Evolutionary conservation across 2,888 invertebrate species (phyloP), one percentile per base, ranked within the genome.

Genomic region (Chydorus sphaericus): DNA sequence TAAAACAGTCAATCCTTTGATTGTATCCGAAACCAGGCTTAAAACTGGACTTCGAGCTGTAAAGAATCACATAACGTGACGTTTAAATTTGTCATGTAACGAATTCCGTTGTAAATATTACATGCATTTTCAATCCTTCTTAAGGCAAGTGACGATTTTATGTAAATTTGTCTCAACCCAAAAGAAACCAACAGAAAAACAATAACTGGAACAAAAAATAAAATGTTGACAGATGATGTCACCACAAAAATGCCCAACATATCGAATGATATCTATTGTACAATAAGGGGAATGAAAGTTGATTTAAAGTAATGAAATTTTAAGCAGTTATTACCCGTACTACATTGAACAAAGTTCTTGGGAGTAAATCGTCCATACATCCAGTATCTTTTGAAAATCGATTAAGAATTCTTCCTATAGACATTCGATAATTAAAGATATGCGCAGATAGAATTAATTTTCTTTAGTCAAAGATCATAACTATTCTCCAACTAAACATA

Each of bases 21-120:
- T 77, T 51, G 85, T 77, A 1, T 89, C 74, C n/a, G 85, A 85
- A 59, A 92, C 83, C 75, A 89, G 82, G 8, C 78, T 67, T 63
- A 70, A 79, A 62, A 73, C 74, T 62, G 73, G 74, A 60, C 77
- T 70, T 57, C 73, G 71, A 8, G 67, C 73, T 73, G 66, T 26
- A 57, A 56, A 14, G n/a, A n/a, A n/a, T n/a, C n/a, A n/a, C n/a
- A n/a, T n/a, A n/a, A n/a, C n/a, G n/a, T n/a, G n/a, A n/a, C n/a
- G n/a, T n/a, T n/a, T n/a, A n/a, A 20, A n/a, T n/a, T n/a, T n/a
- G n/a, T n/a, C n/a, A n/a, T n/a, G n/a, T n/a, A n/a, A n/a, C n/a
- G n/a, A n/a, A n/a, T n/a, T n/a, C n/a, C n/a, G 5, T 53, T 53
- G 23, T 5, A 11, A 62, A 8, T 62, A 58, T 65, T 62, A 74